A percentile compares a stretch with the other conserved stretches of the same genome.
phyloP scores from a whole-genome alignment of 1,140 invertebrate genomes.

The Ephestia elutella region DNA sequence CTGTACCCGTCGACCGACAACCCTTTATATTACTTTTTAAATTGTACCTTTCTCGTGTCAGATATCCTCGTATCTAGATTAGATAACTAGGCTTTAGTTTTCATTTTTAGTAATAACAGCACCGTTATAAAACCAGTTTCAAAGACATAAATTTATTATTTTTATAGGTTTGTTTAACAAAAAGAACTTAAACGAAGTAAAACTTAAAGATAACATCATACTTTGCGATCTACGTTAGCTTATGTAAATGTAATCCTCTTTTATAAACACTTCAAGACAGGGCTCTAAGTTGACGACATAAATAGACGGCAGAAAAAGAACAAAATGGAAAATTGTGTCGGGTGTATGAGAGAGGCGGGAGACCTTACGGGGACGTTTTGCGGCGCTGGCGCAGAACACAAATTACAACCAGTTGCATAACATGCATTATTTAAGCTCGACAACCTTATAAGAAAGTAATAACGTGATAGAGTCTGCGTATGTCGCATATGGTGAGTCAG shows the following conservation, averaged over 20 bases:
- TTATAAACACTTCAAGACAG: constrained; percentile 4
- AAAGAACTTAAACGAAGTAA: background rate
- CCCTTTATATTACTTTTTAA: constrained; percentile 20
- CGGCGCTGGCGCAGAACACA: constrained; percentile 33
- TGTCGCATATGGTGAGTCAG: constrained; percentile 59
- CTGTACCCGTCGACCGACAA: constrained; percentile 32
- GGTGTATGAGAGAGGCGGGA: constrained; percentile 25
- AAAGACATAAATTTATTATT: background rate
- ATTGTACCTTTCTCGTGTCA: background rate
- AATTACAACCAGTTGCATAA: constrained; percentile 65
- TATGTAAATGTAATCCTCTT: constrained; percentile 2
- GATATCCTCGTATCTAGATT: background rate
- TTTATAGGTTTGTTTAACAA: background rate
- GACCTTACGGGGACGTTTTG: constrained; percentile 12
- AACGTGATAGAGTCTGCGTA: constrained; percentile 64
- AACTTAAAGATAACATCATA: constrained; percentile 1
- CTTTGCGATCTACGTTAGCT: background rate
- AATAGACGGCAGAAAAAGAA: constrained; percentile 18
- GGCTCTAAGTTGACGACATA: constrained; percentile 1
- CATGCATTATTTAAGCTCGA: constrained; percentile 68
- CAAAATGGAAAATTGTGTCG: constrained; percentile 16
- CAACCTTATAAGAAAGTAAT: constrained; percentile 71
- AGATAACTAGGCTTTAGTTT: background rate
- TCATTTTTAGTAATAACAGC: background rate
- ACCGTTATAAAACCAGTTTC: background rate